A percentile compares a stretch with the other conserved stretches of the same genome.
phyloP scores from a whole-genome alignment of 2,888 invertebrate species.

The Polymixis lichenea region DNA sequence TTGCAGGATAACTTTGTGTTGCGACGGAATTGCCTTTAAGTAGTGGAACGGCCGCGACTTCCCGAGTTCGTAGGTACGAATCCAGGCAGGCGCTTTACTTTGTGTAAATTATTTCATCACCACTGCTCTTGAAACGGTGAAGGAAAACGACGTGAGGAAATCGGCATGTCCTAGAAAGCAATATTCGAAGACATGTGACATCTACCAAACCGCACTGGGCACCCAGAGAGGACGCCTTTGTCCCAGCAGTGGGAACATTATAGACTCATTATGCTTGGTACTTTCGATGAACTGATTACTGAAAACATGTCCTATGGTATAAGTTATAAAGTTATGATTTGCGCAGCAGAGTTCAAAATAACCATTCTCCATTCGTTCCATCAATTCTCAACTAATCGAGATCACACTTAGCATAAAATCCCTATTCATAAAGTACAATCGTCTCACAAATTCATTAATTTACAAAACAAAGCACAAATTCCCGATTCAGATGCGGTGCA shows the following conservation, averaged over 20 bases:
- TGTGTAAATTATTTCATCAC: too few species aligned
- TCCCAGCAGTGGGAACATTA: too few species aligned
- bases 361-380: background rate
- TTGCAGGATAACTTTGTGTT: background rate
- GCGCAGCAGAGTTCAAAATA: background rate
- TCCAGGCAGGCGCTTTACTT: too few species aligned
- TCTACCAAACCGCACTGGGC: too few species aligned
- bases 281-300: background rate
- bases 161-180: too few species aligned
- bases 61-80: too few species aligned
- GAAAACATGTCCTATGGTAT: background rate
- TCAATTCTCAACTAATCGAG: constrained; percentile 8
- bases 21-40: background rate
- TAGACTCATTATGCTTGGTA: too few species aligned
- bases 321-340: background rate
- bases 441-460: constrained; percentile 38
- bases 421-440: constrained; percentile 30
- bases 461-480: constrained; percentile 54
- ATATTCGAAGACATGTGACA: too few species aligned
- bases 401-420: constrained; percentile 31
- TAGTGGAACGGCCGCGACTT: background rate
- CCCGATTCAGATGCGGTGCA: constrained; percentile 49
- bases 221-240: too few species aligned
- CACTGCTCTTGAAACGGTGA: too few species aligned
- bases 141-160: too few species aligned